Evolutionary conservation across 2,797 vertebrate genomes (phyloP).

Genomic region (Alcedo quadribrachys): DNA sequence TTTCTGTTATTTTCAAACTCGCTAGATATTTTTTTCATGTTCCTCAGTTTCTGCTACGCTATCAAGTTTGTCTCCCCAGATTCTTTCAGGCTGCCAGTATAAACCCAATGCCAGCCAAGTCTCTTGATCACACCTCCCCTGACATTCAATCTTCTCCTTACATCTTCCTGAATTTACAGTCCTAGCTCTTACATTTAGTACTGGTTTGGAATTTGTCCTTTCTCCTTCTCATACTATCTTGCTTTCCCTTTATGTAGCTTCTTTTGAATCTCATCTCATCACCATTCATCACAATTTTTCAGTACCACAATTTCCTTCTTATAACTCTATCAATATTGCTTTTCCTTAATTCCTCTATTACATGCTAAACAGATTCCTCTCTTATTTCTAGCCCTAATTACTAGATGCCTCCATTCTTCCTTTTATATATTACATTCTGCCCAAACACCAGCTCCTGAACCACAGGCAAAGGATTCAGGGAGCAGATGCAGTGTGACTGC

Average conservation of each 20-base stretch:
- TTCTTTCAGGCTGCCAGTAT: not conserved
- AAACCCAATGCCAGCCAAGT: not conserved
- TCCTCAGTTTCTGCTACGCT: not conserved
- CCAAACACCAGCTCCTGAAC: constrained; percentile 11
- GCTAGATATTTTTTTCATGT: not conserved
- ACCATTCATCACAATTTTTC: not conserved
- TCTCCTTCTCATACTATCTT: not conserved
- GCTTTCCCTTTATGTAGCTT: not conserved
- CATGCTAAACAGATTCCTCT: constrained; percentile 34
- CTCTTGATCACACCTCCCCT: not conserved
- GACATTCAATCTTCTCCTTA: not conserved
- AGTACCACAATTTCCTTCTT: not conserved
- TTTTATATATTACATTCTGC: constrained; percentile 2
- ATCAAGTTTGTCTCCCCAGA: not conserved
- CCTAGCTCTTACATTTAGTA: not conserved
- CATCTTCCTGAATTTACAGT: not conserved
- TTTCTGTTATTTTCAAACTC: constrained; percentile 6
- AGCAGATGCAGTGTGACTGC: not conserved
- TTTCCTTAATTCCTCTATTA: constrained; percentile 23
- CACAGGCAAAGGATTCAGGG: not conserved
- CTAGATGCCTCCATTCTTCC: constrained; percentile 8
- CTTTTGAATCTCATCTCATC: not conserved
- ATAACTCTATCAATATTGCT: not conserved
- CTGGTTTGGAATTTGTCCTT: not conserved
- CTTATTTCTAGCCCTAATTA: constrained; percentile 43